Evolutionary conservation across 2,797 vertebrate species (phyloP).

Genomic region (Clarias platycephalus): DNA sequence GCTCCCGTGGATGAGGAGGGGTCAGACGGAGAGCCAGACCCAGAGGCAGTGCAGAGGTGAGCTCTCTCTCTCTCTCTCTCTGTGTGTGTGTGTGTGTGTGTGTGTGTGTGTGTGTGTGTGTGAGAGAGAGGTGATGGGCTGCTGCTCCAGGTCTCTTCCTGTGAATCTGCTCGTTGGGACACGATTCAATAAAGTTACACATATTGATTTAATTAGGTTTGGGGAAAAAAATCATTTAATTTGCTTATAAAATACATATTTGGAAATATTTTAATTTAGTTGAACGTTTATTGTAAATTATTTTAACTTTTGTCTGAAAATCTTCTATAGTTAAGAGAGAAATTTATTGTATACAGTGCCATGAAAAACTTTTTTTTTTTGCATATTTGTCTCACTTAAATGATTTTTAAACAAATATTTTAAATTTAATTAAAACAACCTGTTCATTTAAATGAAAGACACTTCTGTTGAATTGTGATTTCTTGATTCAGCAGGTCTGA

Average conservation of each 20-base stretch:
- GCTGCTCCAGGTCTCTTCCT: neutral
- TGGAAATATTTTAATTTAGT: neutral
- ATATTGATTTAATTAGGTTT: neutral
- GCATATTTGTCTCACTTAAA: too few species aligned
- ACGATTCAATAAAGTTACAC: neutral
- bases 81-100: neutral
- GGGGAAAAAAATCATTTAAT: neutral
- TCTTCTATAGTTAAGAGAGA: too few species aligned
- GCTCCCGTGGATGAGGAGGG: conserved; percentile 98
- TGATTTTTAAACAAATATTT: too few species aligned
- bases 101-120: conserved; percentile 58
- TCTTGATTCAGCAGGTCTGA: too few species aligned
- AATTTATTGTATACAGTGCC: too few species aligned
- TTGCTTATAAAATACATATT: neutral
- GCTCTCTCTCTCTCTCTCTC: conserved; percentile 32
- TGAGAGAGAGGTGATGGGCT: neutral
- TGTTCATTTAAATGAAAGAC: too few species aligned
- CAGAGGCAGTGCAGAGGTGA: conserved; percentile 99
- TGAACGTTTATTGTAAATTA: neutral
- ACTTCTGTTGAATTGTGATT: too few species aligned
- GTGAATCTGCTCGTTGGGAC: neutral
- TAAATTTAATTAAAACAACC: too few species aligned
- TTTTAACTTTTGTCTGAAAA: neutral
- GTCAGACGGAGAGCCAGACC: conserved; percentile 95
- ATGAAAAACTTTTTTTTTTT: too few species aligned